These are phyloP conservation scores for Gnathonemus longibarbis DNA, from an alignment of 2,113 vertebrate genomes.

Conservation along the genomic window DNA sequence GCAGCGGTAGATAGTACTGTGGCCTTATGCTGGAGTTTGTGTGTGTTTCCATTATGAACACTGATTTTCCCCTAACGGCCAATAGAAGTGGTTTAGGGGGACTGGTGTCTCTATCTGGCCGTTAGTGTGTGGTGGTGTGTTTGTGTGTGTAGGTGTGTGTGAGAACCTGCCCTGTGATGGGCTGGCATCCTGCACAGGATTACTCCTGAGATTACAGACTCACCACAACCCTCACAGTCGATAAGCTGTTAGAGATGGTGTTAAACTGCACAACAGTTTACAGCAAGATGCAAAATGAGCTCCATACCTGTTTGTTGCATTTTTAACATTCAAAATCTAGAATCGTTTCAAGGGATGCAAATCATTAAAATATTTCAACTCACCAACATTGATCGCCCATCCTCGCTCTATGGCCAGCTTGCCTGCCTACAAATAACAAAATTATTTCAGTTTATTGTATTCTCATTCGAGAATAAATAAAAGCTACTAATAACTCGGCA, in stretches of 20 bases:
- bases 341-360: conserved; percentile 13
- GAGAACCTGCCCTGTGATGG: neutral
- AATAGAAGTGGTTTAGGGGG: neutral
- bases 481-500: neutral
- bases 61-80: neutral
- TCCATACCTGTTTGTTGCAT: neutral
- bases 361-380: conserved; percentile 46
- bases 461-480: neutral
- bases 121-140: neutral
- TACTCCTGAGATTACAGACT: neutral
- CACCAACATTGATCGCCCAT: conserved; percentile 95
- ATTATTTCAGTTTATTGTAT: neutral
- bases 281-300: neutral
- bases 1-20: neutral
- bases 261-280: neutral
- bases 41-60: neutral
- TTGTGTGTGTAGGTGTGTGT: neutral
- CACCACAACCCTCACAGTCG: neutral
- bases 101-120: neutral
- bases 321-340: neutral
- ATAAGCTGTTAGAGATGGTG: neutral
- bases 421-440: conserved; percentile 68
- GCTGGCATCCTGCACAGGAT: neutral
- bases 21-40: neutral
- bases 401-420: conserved; percentile 90